Evolutionary conservation across 1,140 invertebrate genomes (phyloP), one percentile per base, ranked within the genome.

Genomic region (Temnothorax longispinosus): DNA sequence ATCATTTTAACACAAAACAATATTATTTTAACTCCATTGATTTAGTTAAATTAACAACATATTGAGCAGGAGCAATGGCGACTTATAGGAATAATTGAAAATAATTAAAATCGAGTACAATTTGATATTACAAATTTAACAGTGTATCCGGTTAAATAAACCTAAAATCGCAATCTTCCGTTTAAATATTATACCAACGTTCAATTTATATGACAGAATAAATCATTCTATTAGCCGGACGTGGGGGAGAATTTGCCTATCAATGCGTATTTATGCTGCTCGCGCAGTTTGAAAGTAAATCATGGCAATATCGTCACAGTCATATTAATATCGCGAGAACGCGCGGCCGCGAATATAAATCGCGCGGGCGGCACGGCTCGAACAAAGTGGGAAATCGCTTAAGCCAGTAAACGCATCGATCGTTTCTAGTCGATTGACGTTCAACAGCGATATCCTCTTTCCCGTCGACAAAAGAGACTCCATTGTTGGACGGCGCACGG

Each of bases 361-460:
- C 82, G 82, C 64, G 64, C 44, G 76, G 64, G 58, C 72, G 72
- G 71, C 18, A 4, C 52, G 35, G 7, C 6, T 38, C 54, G 90
- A 86, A 81, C 75, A 88, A 91, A 78, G 81, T 88, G 88, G 82
- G 89, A 92, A 92, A 89, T 77, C 85, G 80, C 80, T 91, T 85
- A 87, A 91, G 78, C 87, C 88, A 67, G 75, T 87, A 89, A 92
- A 93, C 89, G 88, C 58, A 89, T 92, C 88, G 89, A 92, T 92
- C 90, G 86, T 92, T 94, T 93, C 90, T 85, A 86, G 88, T 93
- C 92, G 93, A 93, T 94, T 93, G 92, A 80, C 87, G 88, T 91
- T 92, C 87, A 90, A 92, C 89, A 91, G 82, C 86, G 89, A 91
- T 92, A 93, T 92, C 89, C 91, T 91, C 92, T 92, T 91, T 88